Conservation (phyloP, 2,888 invertebrate genomes). For the Tubulanus polymorphus region DNA sequence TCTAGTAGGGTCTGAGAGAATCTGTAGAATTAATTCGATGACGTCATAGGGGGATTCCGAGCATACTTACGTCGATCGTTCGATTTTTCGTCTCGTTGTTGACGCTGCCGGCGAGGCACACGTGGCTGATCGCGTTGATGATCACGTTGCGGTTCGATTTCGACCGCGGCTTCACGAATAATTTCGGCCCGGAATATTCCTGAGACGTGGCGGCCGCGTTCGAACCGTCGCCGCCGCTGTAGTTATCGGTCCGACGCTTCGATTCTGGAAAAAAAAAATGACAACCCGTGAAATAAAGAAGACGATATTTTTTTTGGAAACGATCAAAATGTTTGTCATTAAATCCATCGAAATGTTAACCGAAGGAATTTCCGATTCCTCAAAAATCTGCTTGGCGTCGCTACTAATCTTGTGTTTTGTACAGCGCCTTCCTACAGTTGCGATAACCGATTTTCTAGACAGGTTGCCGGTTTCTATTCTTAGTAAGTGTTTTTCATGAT, state of each 20-base stretch:
- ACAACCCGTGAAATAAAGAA: background rate
- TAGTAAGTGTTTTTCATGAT: too few species aligned
- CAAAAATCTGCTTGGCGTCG: too few species aligned
- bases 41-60: background rate
- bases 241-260: too few species aligned
- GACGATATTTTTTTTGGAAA: background rate
- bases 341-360: too few species aligned
- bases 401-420: too few species aligned
- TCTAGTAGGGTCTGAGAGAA: too few species aligned
- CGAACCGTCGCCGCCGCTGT: background rate
- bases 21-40: background rate
- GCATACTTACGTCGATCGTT: slow-evolving; percentile 68
- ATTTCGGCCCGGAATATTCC: slow-evolving; percentile 73
- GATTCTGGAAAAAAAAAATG: background rate
- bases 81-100: slow-evolving; percentile 89
- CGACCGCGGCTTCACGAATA: slow-evolving; percentile 95
- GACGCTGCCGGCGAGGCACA: slow-evolving; percentile 96
- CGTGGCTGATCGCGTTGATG: slow-evolving; percentile 96
- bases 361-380: too few species aligned
- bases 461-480: too few species aligned
- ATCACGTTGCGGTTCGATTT: slow-evolving; percentile 97
- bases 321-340: too few species aligned
- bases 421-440: too few species aligned
- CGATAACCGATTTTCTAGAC: too few species aligned
- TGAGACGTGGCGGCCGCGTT: background rate